A percentile compares a stretch with the other conserved stretches of the same genome.
Evolutionary conservation across 2,797 vertebrate genomes (phyloP).

Genomic region (Mormyrus hasselquistii): DNA sequence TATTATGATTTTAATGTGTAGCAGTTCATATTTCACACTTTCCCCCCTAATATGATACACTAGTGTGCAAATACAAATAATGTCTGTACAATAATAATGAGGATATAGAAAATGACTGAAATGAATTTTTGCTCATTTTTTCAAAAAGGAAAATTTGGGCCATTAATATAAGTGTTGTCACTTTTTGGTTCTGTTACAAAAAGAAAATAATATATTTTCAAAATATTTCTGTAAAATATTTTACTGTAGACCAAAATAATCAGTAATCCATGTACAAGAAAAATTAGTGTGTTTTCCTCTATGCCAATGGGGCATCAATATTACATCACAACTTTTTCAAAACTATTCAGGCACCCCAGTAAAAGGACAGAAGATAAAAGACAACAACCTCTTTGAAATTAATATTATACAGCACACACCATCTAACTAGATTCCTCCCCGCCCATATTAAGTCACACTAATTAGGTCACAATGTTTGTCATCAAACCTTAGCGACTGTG

Average conservation of each 20-base stretch:
- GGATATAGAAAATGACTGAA: constrained; percentile 30
- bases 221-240: constrained; percentile 61
- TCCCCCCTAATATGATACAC: constrained; percentile 32
- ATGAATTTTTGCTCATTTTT: constrained; percentile 26
- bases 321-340: constrained; percentile 13
- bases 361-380: constrained; percentile 11
- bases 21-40: constrained; percentile 30
- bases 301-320: constrained; percentile 12
- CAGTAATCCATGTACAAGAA: constrained; percentile 47
- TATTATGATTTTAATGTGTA: constrained; percentile 38
- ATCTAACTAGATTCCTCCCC: not conserved
- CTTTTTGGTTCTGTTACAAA: constrained; percentile 37
- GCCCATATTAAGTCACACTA: constrained; percentile 1
- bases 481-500: not conserved
- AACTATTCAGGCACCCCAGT: constrained; percentile 13
- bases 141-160: constrained; percentile 31
- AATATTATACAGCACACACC: constrained; percentile 14
- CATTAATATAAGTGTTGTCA: constrained; percentile 23
- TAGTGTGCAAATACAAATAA: constrained; percentile 29
- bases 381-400: not conserved
- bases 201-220: constrained; percentile 56
- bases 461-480: not conserved
- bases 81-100: constrained; percentile 35
- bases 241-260: constrained; percentile 44
- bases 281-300: constrained; percentile 39